phyloP scores from a whole-genome alignment of 2,797 vertebrate genomes.

The Basileuterus tristriatus region DNA sequence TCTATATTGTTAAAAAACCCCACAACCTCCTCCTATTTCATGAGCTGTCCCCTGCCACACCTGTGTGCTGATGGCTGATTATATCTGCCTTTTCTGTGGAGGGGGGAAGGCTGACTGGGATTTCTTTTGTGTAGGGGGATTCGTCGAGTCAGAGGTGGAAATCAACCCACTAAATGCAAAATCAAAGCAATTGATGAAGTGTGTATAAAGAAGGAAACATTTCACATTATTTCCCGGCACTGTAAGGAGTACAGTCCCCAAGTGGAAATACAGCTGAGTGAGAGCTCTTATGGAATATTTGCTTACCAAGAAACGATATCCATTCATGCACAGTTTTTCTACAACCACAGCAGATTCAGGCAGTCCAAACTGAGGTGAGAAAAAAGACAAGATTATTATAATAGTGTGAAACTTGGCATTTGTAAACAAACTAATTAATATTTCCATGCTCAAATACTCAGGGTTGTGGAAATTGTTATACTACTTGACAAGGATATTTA shows the following conservation, averaged over 20 bases:
- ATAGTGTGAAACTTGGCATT: background rate
- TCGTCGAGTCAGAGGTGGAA: background rate
- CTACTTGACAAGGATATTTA: background rate
- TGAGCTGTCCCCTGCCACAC: background rate
- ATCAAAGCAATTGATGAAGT: background rate
- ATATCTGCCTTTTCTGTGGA: background rate
- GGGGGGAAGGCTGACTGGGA: background rate
- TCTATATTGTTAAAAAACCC: background rate
- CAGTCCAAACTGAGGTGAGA: constrained; percentile 79
- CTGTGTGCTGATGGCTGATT: background rate
- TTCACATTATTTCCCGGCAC: background rate
- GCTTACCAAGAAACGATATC: constrained; percentile 84
- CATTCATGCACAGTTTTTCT: constrained; percentile 77
- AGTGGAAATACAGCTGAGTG: background rate
- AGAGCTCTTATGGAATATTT: background rate
- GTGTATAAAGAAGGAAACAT: background rate
- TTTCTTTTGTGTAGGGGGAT: background rate
- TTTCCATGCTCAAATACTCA: background rate
- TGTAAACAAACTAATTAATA: background rate
- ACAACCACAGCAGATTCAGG: constrained; percentile 75
- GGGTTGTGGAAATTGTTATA: background rate
- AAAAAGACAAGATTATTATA: background rate
- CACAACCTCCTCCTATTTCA: background rate
- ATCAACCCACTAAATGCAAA: background rate
- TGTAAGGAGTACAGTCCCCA: background rate